Evolutionary conservation across 1,140 invertebrate genomes (phyloP), one percentile per base, ranked within the genome.

Genomic region (Drosophila virilis): DNA sequence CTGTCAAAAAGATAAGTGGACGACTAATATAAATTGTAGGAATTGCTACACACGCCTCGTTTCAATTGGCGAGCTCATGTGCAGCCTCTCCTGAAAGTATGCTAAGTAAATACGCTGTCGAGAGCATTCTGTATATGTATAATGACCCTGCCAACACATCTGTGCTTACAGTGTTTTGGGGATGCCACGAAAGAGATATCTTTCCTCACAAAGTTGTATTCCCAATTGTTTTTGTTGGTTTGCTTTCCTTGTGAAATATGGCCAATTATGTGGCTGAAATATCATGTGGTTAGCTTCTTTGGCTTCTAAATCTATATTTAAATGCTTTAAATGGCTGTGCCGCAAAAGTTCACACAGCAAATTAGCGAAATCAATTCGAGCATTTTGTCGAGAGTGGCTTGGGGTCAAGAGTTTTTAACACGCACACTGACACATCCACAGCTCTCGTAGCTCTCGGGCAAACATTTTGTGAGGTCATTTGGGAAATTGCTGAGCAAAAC

Each of bases 291-390:
- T 40, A 3, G 33, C 57, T 51, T 28, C 38, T 50, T 51, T 15
- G n/a, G 51, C 46, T 52, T 42, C 17, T 50, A 66, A 76, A 60
- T 72, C 55, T 60, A 52, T 37, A 76, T 76, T 72, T 66, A 76
- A 54, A 55, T 48, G 55, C 40, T n/a, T 46, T 51, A 51, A 75
- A 71, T 57, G 33, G 57, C 28, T 45, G 38, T 8, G 38, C 33
- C 46, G 51, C 35, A 60, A 59, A 59, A 76, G 68, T 66, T 72
- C 61, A 15, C 15, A 42, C 61, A 66, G 58, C 74, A 76, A 76
- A 76, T 71, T 71, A 72, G 42, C 68, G 60, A 76, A 66, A 76
- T 76, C 68, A 76, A 72, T 72, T 76, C 54, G 40, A 60, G 42
- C 55, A 50, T 76, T 72, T 72, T 35, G 40, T 42, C 48, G 35